Base-by-base conservation (phyloP, 1,140 invertebrate species). In the Drosophila baimaii region DNA sequence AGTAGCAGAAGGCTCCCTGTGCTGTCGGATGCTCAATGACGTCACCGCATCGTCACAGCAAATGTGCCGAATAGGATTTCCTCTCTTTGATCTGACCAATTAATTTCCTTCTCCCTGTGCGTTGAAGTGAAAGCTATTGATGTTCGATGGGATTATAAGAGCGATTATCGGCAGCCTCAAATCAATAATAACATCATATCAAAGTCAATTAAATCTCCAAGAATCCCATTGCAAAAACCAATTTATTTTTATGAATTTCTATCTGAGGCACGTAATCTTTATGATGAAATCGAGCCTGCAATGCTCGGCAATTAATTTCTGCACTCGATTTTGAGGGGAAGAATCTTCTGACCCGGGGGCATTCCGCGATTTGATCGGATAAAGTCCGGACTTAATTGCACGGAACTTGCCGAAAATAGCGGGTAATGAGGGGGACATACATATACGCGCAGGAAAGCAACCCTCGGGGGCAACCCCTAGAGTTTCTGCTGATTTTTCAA, bases 241-340 rank as follows among this genome's bases (percentile, higher is more conserved):
- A 89, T 89, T 79, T 77, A 77, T 79, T 88, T 83, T 78, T 80
- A 89, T 89, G 80, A 78, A 56, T 75, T 89, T 61, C 54, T 75
- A 89, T 89, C 79, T 74, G n/a, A n/a, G 7, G 21, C 37, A 43
- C 47, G 33, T 56, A 74, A 88, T 88, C 84, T 80, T 78, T 81
- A 75, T 84, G 54, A 65, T 89, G 80, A 83, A 89, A 89, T 89
- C 58, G 84, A 83, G 84, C 69, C 33, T 59, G 65, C 55, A 77
- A 63, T 66, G 56, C 57, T 64, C 55, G 49, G 17, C 46, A 82
- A 82, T 82, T 82, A 80, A 77, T 75, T 59, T 25, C 7, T 56
- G 41, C 29, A 31, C 23, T 27, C 56, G 43, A 51, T 17, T 12
- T 23, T n/a, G 21, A 19, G 21, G 44, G 33, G 41, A 57, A 9